phyloP scores from a whole-genome alignment of 2,888 invertebrate species.

The Ecliptopera silaceata region DNA sequence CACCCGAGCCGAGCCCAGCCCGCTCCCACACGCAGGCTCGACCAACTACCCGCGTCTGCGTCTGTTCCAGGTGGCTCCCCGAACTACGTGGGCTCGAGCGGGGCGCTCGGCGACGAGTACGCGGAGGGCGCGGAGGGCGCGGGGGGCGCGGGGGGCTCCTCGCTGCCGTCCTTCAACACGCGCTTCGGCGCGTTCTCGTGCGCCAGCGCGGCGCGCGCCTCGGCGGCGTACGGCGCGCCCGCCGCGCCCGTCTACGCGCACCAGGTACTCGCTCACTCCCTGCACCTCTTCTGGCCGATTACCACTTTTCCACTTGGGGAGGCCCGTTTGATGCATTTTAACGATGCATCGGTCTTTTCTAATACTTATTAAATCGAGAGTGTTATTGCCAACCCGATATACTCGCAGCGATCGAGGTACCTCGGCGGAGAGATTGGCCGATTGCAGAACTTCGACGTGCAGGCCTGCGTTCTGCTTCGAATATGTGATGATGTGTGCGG shows the following conservation, averaged over 20 bases:
- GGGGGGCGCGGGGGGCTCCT: slow-evolving; percentile 56
- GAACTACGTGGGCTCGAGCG: slow-evolving; percentile 47
- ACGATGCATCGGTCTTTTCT: too few relatives aligned
- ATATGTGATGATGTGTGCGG: too few relatives aligned
- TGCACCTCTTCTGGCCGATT: background rate
- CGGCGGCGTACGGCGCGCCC: slow-evolving; percentile 59
- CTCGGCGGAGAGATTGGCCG: too few relatives aligned
- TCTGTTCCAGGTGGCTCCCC: slow-evolving; percentile 59
- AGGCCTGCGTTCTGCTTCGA: too few relatives aligned
- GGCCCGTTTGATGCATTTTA: too few relatives aligned
- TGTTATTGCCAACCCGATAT: too few relatives aligned
- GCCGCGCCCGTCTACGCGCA: slow-evolving; percentile 54
- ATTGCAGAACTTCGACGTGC: too few relatives aligned
- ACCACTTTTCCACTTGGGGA: too few relatives aligned
- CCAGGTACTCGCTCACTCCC: slow-evolving; percentile 47
- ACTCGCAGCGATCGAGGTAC: too few relatives aligned
- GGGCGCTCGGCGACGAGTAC: slow-evolving; percentile 52
- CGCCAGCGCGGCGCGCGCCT: slow-evolving; percentile 53
- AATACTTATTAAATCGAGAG: too few relatives aligned
- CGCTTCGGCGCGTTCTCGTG: slow-evolving; percentile 75
- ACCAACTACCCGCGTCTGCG: background rate
- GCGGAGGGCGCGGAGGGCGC: slow-evolving; percentile 44
- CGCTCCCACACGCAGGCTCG: slow-evolving; percentile 57
- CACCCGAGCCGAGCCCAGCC: slow-evolving; percentile 39
- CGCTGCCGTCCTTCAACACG: slow-evolving; percentile 81